A percentile compares a stretch with the other conserved stretches of the same genome.
Conservation (phyloP, 2,797 vertebrate species). For the Selene dorsalis region DNA sequence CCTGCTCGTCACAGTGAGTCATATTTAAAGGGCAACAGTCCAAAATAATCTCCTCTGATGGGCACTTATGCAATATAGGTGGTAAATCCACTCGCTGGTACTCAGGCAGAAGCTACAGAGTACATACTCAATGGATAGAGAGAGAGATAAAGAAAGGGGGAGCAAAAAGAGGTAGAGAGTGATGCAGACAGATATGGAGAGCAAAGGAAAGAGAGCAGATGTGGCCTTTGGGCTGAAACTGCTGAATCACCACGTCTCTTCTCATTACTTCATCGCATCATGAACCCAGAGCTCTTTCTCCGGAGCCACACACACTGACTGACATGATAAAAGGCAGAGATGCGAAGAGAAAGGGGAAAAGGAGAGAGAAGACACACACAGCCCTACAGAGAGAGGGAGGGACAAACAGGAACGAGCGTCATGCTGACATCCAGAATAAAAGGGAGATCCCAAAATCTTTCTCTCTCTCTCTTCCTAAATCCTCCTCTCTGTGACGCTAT, state of each 20-base stretch:
- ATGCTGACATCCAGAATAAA: conserved; percentile 21
- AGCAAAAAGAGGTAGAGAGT: conserved; percentile 14
- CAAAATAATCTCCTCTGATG: conserved; percentile 45
- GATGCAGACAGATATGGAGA: conserved; percentile 53
- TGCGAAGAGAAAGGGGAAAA: conserved; percentile 16
- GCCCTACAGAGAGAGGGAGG: neutral
- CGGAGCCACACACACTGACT: conserved; percentile 50
- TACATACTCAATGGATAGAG: conserved; percentile 32
- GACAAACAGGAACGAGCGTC: conserved; percentile 17
- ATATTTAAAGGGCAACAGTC: conserved; percentile 48
- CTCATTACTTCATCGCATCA: conserved; percentile 78
- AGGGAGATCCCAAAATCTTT: conserved; percentile 44
- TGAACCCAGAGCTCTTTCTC: conserved; percentile 67
- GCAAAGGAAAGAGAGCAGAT: conserved; percentile 76
- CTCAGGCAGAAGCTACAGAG: conserved; percentile 26
- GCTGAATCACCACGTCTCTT: conserved; percentile 84
- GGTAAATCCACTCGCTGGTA: conserved; percentile 32
- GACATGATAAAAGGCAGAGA: conserved; percentile 45
- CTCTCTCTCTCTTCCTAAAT: conserved; percentile 9
- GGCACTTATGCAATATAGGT: conserved; percentile 44
- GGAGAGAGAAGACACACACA: conserved; percentile 8
- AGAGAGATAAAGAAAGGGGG: conserved; percentile 51
- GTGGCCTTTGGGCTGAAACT: conserved; percentile 78
- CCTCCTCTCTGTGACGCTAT: conserved; percentile 27
- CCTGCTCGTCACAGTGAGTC: conserved; percentile 19